Conservation (phyloP, 2,888 invertebrate species). For the Cabera pusaria region DNA sequence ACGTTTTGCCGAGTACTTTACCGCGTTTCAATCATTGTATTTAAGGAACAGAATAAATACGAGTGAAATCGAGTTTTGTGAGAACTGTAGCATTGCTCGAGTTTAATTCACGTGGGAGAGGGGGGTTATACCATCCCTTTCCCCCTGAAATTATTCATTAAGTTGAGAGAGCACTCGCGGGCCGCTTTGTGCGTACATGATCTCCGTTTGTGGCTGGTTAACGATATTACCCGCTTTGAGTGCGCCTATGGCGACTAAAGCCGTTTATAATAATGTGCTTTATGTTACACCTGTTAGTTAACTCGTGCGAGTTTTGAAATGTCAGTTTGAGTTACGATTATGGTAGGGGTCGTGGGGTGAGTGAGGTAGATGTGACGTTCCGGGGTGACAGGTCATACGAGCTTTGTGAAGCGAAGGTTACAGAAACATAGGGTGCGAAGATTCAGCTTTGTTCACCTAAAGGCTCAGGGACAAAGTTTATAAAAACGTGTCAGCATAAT, state of each 20-base stretch:
- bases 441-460: too few species aligned
- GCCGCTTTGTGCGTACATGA: slow-evolving; percentile 40
- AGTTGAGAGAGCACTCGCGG: slow-evolving; percentile 37
- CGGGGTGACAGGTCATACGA: slow-evolving; percentile 15
- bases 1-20: too few species aligned
- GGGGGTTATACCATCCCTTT: slow-evolving; percentile 14
- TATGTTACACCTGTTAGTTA: slow-evolving; percentile 15
- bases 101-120: slow-evolving; percentile 35
- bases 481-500: too few species aligned
- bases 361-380: slow-evolving; percentile 13
- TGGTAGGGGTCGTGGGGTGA: slow-evolving; percentile 14
- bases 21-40: slow-evolving; percentile 30
- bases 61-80: slow-evolving; percentile 11
- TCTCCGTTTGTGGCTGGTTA: slow-evolving; percentile 40
- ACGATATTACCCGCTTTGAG: slow-evolving; percentile 35
- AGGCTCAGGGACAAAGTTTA: too few species aligned
- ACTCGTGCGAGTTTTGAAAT: slow-evolving; percentile 14
- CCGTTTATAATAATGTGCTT: slow-evolving; percentile 23
- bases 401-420: slow-evolving; percentile 4
- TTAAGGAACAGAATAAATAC: slow-evolving; percentile 31
- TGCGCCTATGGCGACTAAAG: slow-evolving; percentile 17
- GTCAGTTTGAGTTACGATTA: slow-evolving; percentile 17
- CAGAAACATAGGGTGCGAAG: slow-evolving; percentile 1
- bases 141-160: slow-evolving; percentile 48
- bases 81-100: slow-evolving; percentile 31